Evolutionary conservation across 2,113 vertebrate species (phyloP).

Genomic region (Candoia aspera): DNA sequence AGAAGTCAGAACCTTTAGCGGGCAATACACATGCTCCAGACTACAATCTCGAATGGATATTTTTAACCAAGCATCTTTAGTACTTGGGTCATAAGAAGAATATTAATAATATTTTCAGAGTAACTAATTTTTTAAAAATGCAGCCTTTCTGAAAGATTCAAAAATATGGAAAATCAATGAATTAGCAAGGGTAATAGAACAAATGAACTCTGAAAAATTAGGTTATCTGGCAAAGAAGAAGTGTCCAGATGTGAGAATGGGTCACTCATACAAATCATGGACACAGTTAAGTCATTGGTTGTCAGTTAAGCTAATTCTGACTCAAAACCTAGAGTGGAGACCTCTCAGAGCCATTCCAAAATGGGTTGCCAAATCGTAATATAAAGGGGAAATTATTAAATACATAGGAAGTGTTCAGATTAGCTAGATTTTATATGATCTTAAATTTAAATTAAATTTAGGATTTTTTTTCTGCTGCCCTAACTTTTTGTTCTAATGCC

Average conservation of each 20-base stretch:
- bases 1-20: not conserved
- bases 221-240: not conserved
- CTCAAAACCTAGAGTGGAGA: not conserved
- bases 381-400: not conserved
- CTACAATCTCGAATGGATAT: not conserved
- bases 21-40: not conserved
- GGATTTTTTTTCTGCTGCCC: not conserved
- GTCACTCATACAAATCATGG: not conserved
- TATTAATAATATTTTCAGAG: not conserved
- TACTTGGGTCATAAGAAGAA: not conserved
- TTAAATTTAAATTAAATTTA: constrained; percentile 3
- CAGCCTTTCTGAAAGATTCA: not conserved
- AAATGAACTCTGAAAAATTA: not conserved
- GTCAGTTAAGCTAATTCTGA: not conserved
- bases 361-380: not conserved
- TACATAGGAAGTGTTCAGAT: not conserved
- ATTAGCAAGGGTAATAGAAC: not conserved
- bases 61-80: not conserved
- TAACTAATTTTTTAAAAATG: not conserved
- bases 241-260: not conserved
- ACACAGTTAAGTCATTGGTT: not conserved
- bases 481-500: not conserved
- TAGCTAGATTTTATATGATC: not conserved
- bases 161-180: not conserved
- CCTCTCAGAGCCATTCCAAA: not conserved